These are phyloP conservation scores for Penaeus japonicus DNA, from an alignment of 1,140 invertebrate species.

Conservation along the genomic window DNA sequence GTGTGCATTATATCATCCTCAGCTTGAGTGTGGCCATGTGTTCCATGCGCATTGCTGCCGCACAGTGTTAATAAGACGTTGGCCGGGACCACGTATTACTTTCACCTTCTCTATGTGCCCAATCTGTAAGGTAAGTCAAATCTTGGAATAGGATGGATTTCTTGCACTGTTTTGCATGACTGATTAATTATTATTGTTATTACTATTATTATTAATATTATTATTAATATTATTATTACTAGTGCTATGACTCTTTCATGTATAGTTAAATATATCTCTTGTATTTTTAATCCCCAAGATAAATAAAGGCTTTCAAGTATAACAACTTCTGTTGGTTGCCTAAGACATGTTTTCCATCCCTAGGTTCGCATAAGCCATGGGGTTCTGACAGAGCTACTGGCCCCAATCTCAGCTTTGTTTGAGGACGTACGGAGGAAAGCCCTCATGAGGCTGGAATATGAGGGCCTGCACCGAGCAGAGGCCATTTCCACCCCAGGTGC, in stretches of 20 bases:
- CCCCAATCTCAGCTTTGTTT: constrained; percentile 81
- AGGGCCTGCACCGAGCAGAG: constrained; percentile 83
- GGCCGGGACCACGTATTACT: constrained; percentile 94
- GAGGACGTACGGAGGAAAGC: constrained; percentile 94
- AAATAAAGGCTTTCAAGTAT: too few species aligned
- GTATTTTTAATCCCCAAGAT: too few species aligned
- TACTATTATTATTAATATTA: too few species aligned
- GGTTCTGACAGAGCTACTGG: constrained; percentile 78
- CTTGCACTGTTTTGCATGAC: neutral
- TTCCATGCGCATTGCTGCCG: constrained; percentile 94
- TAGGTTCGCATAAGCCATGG: constrained; percentile 84
- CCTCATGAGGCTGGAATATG: constrained; percentile 94
- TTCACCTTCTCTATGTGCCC: constrained; percentile 96
- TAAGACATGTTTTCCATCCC: neutral
- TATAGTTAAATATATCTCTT: too few species aligned
- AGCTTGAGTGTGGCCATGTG: constrained; percentile 93
- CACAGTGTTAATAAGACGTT: constrained; percentile 84
- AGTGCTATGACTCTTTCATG: too few species aligned
- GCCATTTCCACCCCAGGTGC: constrained; percentile 75
- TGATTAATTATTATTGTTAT: too few species aligned
- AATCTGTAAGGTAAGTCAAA: constrained; percentile 84
- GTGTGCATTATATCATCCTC: constrained; percentile 62
- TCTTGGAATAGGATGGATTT: neutral
- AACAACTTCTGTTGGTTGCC: neutral
- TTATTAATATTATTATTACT: too few species aligned